A percentile compares a stretch with the other conserved stretches of the same genome.
phyloP scores from a whole-genome alignment of 2,797 vertebrate species.

The Poeciliopsis turneri region DNA sequence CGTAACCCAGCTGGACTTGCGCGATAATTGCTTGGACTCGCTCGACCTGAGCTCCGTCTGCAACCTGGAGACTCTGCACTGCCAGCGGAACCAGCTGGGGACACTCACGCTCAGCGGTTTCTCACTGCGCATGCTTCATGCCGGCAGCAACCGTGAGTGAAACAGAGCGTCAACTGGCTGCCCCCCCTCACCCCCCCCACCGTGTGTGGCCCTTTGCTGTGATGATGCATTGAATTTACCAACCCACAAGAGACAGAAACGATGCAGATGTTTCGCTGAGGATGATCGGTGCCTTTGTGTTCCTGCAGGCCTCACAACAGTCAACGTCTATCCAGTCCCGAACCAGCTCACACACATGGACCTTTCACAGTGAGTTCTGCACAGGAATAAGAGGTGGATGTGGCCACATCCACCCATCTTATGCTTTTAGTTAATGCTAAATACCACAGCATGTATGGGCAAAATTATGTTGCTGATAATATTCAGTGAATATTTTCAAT shows the following conservation, averaged over 20 bases:
- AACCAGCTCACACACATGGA: constrained; percentile 89
- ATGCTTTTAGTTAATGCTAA: neutral
- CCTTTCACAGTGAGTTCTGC: constrained; percentile 88
- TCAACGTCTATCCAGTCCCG: constrained; percentile 92
- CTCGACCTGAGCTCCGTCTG: constrained; percentile 89
- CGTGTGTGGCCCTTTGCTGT: constrained; percentile 11
- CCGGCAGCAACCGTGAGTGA: constrained; percentile 88
- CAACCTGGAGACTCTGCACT: constrained; percentile 91
- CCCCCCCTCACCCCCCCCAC: neutral
- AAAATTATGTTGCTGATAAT: neutral
- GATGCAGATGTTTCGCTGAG: constrained; percentile 33
- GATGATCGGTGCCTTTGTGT: constrained; percentile 53
- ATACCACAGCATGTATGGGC: neutral
- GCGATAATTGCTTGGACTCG: constrained; percentile 88
- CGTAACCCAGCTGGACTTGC: constrained; percentile 89
- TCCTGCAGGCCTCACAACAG: constrained; percentile 84
- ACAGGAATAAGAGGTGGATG: constrained; percentile 27
- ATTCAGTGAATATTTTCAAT: neutral
- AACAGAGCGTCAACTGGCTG: constrained; percentile 27
- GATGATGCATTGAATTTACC: constrained; percentile 15
- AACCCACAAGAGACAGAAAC: constrained; percentile 11
- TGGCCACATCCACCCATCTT: too few species aligned
- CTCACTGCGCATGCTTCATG: constrained; percentile 87
- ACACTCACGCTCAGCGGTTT: constrained; percentile 90
- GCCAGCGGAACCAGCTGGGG: constrained; percentile 90